Evolutionary conservation across 2,797 vertebrate genomes (phyloP).

Genomic region (Catamblyrhynchus diadema): DNA sequence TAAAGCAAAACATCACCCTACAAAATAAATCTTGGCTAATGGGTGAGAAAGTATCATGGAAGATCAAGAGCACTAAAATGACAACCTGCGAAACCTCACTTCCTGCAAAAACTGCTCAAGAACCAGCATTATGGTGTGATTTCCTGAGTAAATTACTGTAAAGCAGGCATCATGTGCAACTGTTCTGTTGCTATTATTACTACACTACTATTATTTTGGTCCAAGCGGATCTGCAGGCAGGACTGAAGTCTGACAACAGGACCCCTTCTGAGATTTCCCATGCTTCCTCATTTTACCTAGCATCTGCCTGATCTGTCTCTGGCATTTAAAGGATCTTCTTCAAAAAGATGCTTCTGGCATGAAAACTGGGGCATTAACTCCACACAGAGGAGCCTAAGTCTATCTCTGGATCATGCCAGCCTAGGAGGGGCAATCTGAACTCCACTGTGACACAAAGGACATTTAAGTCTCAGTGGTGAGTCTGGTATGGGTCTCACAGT

Average conservation of each 20-base stretch:
- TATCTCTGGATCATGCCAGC: neutral
- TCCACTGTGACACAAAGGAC: neutral
- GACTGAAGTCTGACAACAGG: neutral
- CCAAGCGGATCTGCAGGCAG: neutral
- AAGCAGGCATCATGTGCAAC: neutral
- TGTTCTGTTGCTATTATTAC: neutral
- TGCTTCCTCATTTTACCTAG: neutral
- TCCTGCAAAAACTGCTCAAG: neutral
- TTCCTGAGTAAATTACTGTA: neutral
- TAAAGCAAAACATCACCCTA: neutral
- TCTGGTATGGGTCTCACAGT: neutral
- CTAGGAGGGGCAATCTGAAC: neutral
- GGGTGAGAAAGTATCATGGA: neutral
- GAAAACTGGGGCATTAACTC: neutral
- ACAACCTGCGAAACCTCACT: neutral
- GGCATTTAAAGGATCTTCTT: neutral
- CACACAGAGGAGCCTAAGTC: neutral
- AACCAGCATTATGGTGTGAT: neutral
- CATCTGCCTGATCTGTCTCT: neutral
- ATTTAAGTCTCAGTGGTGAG: neutral
- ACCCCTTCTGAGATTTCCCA: neutral
- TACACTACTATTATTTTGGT: neutral
- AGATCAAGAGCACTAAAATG: neutral
- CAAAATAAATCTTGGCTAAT: neutral
- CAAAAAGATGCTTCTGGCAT: neutral